Conservation (phyloP, 64 coral and sea anemone genomes). For the Hydrozoanthus tunicans region DNA sequence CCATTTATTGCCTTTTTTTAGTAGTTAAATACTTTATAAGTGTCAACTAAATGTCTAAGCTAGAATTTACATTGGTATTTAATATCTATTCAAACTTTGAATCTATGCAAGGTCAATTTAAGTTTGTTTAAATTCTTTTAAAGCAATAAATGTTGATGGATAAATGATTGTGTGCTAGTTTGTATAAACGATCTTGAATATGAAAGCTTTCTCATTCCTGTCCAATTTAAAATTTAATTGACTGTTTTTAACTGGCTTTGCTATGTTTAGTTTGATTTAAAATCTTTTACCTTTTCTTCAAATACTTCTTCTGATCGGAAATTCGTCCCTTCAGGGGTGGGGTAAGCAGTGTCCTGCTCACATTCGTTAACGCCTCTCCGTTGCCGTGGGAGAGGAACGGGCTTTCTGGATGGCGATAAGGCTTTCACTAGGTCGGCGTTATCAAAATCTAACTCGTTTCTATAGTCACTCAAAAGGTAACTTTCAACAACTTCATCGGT, state of each 20-base stretch:
- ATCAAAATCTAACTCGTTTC: slow-evolving; percentile 54
- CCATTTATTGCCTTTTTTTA: too few species aligned
- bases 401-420: slow-evolving; percentile 29
- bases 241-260: not conserved
- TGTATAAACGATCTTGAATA: too few species aligned
- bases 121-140: too few species aligned
- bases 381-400: slow-evolving; percentile 38
- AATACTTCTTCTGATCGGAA: slow-evolving; percentile 28
- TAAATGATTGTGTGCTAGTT: too few species aligned
- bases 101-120: too few species aligned
- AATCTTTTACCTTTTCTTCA: slow-evolving; percentile 21
- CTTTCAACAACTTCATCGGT: slow-evolving; percentile 48
- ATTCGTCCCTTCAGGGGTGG: not conserved
- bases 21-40: too few species aligned
- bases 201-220: too few species aligned
- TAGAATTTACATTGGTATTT: too few species aligned
- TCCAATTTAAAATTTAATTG: too few species aligned
- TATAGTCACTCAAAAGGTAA: slow-evolving; percentile 38
- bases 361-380: not conserved
- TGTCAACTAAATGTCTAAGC: too few species aligned
- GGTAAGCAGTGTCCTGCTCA: not conserved
- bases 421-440: slow-evolving; percentile 33
- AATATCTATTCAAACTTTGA: too few species aligned
- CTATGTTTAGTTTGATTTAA: not conserved
- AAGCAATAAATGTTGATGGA: too few species aligned